A percentile compares a stretch with the other conserved stretches of the same genome.
Evolutionary conservation across 2,113 vertebrate genomes (phyloP).

Genomic region (Coreoperca whiteheadi): DNA sequence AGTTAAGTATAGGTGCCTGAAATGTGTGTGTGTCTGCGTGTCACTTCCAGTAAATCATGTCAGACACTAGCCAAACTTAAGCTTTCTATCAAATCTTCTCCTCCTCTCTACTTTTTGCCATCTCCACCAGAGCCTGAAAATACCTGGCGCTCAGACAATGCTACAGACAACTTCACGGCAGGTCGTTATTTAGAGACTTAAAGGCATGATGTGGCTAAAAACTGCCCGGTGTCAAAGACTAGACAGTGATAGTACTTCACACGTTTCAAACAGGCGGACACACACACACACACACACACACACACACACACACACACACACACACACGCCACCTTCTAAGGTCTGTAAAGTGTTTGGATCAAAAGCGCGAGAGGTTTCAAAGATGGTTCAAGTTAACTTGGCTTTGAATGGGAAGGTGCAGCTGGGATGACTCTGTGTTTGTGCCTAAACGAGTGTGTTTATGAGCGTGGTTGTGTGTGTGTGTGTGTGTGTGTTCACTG

Average conservation of each 20-base stretch:
- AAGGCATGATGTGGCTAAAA: constrained; percentile 32
- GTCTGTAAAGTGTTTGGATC: constrained; percentile 35
- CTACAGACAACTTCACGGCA: background rate
- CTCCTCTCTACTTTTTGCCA: constrained; percentile 2
- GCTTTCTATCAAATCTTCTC: constrained; percentile 5
- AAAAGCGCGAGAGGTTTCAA: constrained; percentile 61
- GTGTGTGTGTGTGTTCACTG: constrained; percentile 28
- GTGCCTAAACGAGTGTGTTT: constrained; percentile 44
- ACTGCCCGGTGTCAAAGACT: background rate
- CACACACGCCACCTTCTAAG: constrained; percentile 2
- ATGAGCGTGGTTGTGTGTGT: constrained; percentile 6
- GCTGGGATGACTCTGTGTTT: constrained; percentile 56
- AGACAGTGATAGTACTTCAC: background rate
- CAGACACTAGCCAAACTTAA: background rate
- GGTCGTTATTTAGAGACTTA: background rate
- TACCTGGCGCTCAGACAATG: background rate
- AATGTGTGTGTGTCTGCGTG: background rate
- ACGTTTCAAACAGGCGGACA: background rate
- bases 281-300: background rate
- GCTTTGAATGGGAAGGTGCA: constrained; percentile 67
- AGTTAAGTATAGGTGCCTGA: constrained; percentile 27
- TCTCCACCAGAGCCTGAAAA: background rate
- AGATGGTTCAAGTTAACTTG: constrained; percentile 63
- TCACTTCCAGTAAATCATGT: constrained; percentile 33
- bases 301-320: constrained; percentile 2